Evolutionary conservation across 2,797 vertebrate species (phyloP).

Genomic region (Chloroceryle amazona): DNA sequence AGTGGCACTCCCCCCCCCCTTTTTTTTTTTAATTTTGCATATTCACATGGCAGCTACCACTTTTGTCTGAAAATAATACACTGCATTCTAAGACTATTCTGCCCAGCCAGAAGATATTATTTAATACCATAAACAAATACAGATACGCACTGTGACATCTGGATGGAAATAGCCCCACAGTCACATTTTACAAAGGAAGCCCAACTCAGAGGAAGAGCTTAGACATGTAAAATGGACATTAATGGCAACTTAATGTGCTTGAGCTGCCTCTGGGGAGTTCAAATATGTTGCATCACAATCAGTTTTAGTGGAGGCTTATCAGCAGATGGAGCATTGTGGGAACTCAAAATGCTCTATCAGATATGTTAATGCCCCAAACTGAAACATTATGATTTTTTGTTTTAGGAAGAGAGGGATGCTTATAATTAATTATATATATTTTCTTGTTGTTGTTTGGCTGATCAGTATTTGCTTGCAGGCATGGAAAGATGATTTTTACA

Average conservation of each 20-base stretch:
- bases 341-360: conserved; percentile 4
- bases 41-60: conserved; percentile 13
- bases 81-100: background rate
- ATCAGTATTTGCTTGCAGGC: background rate
- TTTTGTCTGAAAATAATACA: background rate
- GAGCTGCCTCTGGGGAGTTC: conserved; percentile 6
- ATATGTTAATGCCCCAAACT: background rate
- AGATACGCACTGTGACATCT: conserved; percentile 50
- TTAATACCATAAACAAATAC: conserved; percentile 53
- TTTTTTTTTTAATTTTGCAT: background rate
- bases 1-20: background rate
- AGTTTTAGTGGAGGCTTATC: conserved; percentile 1
- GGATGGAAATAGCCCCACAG: conserved; percentile 36
- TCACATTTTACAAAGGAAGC: conserved; percentile 25
- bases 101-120: conserved; percentile 32
- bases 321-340: conserved; percentile 44
- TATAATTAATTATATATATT: conserved; percentile 7
- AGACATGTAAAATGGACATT: conserved; percentile 6
- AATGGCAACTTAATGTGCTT: conserved; percentile 44
- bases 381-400: background rate
- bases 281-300: conserved; percentile 2
- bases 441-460: background rate
- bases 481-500: background rate
- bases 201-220: background rate
- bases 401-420: background rate